A percentile compares a stretch with the other conserved stretches of the same genome.
These are phyloP conservation scores for Cepaea hortensis DNA, from an alignment of 2,888 invertebrate species.

Conservation along the genomic window DNA sequence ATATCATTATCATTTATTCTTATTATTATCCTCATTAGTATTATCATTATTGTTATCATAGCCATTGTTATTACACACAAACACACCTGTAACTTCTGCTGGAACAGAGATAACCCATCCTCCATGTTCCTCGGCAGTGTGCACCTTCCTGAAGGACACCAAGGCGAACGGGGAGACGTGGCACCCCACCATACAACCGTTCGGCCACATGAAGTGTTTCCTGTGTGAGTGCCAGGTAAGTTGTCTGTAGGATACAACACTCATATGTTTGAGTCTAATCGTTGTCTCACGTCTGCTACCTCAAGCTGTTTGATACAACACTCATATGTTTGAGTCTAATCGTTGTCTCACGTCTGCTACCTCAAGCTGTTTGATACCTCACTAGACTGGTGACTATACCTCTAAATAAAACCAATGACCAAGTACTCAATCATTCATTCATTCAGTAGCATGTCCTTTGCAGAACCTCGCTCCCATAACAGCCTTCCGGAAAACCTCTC, in stretches of 20 bases:
- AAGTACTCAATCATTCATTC: too few relatives aligned
- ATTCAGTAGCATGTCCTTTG: too few relatives aligned
- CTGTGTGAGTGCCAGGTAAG: constrained; percentile 89
- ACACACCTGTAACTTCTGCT: not conserved
- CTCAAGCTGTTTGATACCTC: not conserved
- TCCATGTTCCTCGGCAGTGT: constrained; percentile 80
- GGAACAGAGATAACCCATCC: not conserved
- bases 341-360: too few relatives aligned
- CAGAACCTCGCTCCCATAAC: too few relatives aligned
- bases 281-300: not conserved
- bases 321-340: too few relatives aligned
- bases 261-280: not conserved
- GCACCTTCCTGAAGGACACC: constrained; percentile 81
- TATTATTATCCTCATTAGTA: too few relatives aligned
- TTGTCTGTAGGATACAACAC: not conserved
- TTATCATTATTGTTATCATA: too few relatives aligned
- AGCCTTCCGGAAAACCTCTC: too few relatives aligned
- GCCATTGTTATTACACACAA: too few relatives aligned
- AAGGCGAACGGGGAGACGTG: constrained; percentile 88
- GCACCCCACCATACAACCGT: constrained; percentile 90
- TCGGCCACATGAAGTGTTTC: constrained; percentile 92
- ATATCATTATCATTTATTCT: too few relatives aligned
- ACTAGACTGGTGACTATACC: too few relatives aligned
- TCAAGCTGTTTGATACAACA: not conserved
- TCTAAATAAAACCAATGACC: too few relatives aligned